Evolutionary conservation across 30 jellyfish, hydroid and myxozoan genomes (phyloP), one percentile per base, ranked within the genome.

Genomic region (Aurelia coerulea): DNA sequence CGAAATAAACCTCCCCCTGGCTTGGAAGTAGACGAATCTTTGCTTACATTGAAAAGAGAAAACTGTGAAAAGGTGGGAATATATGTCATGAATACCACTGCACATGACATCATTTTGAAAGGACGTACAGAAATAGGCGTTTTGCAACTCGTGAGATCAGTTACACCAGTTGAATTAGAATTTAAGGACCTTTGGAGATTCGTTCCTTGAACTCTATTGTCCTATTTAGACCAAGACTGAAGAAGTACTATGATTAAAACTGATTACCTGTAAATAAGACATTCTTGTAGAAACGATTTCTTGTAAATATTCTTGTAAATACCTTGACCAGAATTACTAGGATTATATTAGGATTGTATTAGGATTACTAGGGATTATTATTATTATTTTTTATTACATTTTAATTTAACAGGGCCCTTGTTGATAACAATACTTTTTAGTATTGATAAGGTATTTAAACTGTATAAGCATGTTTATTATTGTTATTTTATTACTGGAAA

Each of bases 101-200:
- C 9, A 5, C 73, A 51, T 54, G 74, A 74, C 51, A 56, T 54
- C 29, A 35, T 29, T 74, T 58, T 74, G 4, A 54, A 53, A 60
- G 35, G 18, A 15, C 53, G 84, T 9, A 16, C 81, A 5, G 67
- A 5, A 5, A 23, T 70, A 6, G 81, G 81, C 31, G 9, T 32
- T 2, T 29, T 70, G 63, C 81, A 70, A 41, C 63, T 41, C 3
- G 64, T 70, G 10, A 7, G 81, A 41, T 70, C 81, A 70, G 63
- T 70, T 12, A 70, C 81, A 7, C 81, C 81, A 16, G 81, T 32
- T 70, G 81, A 70, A 6, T 18, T 70, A 6, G 16, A 70, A 23
- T 23, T 23, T 23, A 23, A 23, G 29, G 29, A 23, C 29, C 29
- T 23, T 23, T 23, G 29, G 29, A 53, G 65, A 53, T 23, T 23